Percentiles rank a stretch among this genome's conserved stretches.
These are phyloP conservation scores for Daptonema setosum DNA, from an alignment of 2,888 invertebrate genomes.

Conservation along the genomic window DNA sequence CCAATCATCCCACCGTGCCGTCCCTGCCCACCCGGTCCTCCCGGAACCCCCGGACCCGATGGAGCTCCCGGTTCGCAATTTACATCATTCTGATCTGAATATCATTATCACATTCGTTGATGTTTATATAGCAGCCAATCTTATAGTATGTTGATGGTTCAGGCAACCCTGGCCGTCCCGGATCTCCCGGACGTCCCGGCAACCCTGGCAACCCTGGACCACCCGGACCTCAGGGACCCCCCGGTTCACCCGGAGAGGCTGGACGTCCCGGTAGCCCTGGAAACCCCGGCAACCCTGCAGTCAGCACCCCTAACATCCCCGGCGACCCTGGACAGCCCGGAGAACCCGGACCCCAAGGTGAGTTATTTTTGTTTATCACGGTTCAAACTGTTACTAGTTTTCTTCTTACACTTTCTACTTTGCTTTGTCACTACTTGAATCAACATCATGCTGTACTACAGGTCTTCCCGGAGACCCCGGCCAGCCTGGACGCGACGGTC, in stretches of 20 bases:
- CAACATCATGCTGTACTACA: background rate
- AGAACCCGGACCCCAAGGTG: constrained; percentile 13
- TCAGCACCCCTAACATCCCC: constrained; percentile 23
- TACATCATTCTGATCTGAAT: too few species aligned
- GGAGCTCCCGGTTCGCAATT: background rate
- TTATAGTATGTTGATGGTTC: background rate
- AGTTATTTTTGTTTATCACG: background rate
- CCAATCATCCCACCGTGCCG: background rate
- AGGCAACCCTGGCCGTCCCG: constrained; percentile 15
- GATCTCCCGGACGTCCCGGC: constrained; percentile 18
- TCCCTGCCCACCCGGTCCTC: constrained; percentile 1
- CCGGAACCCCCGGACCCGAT: background rate
- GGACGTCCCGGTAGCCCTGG: constrained; percentile 12
- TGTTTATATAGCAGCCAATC: too few species aligned
- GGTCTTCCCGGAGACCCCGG: constrained; percentile 16
- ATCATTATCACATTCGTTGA: too few species aligned
- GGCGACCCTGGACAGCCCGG: constrained; percentile 23
- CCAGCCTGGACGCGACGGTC: constrained; percentile 11
- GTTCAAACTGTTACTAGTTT: background rate
- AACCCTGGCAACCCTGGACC: constrained; percentile 15
- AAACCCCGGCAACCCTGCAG: constrained; percentile 24
- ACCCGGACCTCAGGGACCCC: constrained; percentile 1
- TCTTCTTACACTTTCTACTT: background rate
- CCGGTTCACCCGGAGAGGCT: constrained; percentile 1
- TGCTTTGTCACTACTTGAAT: background rate